Evolutionary conservation across 2,888 invertebrate genomes (phyloP).

Genomic region (Epinotia brunnichana): DNA sequence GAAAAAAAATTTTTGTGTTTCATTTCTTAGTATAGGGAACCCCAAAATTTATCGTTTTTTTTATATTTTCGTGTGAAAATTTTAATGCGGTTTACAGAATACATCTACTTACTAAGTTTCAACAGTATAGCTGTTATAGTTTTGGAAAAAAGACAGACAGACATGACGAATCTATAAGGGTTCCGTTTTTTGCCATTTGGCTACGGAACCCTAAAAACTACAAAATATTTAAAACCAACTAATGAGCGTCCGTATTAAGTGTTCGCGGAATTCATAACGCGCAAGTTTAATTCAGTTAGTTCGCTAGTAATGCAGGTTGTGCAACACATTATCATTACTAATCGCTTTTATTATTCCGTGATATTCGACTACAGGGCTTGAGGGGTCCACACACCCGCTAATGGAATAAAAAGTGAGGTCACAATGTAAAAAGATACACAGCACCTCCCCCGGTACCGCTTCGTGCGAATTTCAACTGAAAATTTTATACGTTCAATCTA

Average conservation of each 20-base stretch:
- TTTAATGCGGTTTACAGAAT: too few species aligned
- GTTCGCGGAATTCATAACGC: constrained; percentile 68
- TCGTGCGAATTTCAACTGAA: constrained; percentile 82
- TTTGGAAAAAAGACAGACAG: too few species aligned
- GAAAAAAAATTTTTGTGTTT: too few species aligned
- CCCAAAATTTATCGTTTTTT: too few species aligned
- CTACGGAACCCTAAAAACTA: too few species aligned
- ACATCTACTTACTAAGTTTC: too few species aligned
- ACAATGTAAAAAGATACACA: constrained; percentile 83
- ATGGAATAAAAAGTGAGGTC: constrained; percentile 85
- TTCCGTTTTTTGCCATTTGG: too few species aligned
- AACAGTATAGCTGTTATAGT: too few species aligned
- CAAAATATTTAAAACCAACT: constrained; percentile 59
- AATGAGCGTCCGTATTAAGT: constrained; percentile 65
- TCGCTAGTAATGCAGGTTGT: constrained; percentile 66
- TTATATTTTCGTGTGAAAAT: too few species aligned
- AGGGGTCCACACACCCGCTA: constrained; percentile 81
- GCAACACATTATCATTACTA: constrained; percentile 81
- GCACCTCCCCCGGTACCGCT: constrained; percentile 79
- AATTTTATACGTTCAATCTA: constrained; percentile 84
- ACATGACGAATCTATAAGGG: too few species aligned
- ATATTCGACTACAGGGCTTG: constrained; percentile 82
- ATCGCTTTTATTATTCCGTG: constrained; percentile 83
- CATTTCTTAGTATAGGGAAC: too few species aligned
- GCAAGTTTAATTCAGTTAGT: constrained; percentile 77